Percentiles rank a stretch among this genome's conserved stretches.
Evolutionary conservation across 2,113 vertebrate species (phyloP).

Genomic region (Leptosomus discolor): DNA sequence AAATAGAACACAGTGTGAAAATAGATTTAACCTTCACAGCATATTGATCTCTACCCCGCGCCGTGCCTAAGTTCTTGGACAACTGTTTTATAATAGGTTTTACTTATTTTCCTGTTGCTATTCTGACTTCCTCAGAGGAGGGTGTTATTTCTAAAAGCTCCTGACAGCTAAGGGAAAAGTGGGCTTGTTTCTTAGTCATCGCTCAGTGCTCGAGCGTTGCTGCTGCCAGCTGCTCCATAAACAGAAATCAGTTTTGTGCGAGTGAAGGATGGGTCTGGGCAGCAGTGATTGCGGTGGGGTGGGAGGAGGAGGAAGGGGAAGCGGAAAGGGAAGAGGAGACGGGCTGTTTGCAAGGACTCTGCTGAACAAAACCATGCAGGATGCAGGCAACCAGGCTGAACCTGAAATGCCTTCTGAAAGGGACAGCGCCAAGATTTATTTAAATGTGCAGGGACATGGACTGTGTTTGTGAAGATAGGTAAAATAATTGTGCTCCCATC

Average conservation of each 20-base stretch:
- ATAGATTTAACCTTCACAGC: constrained; percentile 88
- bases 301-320: constrained; percentile 36
- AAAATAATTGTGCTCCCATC: constrained; percentile 31
- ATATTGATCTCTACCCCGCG: constrained; percentile 75
- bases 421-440: constrained; percentile 53
- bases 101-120: constrained; percentile 82
- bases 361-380: constrained; percentile 41
- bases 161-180: constrained; percentile 75
- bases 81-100: constrained; percentile 86
- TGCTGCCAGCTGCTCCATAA: constrained; percentile 66
- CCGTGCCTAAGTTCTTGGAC: constrained; percentile 79
- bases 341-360: constrained; percentile 42
- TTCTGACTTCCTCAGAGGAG: constrained; percentile 80
- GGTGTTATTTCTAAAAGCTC: constrained; percentile 79
- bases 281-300: constrained; percentile 56
- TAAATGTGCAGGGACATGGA: not conserved
- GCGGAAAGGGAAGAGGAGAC: constrained; percentile 18
- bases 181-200: constrained; percentile 64
- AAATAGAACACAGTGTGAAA: constrained; percentile 88
- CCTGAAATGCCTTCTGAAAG: not conserved
- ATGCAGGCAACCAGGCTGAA: constrained; percentile 48
- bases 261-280: constrained; percentile 60
- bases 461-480: not conserved
- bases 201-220: constrained; percentile 49
- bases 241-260: constrained; percentile 67